Percentiles rank a stretch among this genome's conserved stretches.
Evolutionary conservation across 2,797 vertebrate species (phyloP).

Genomic region (Poeciliopsis gracilis): DNA sequence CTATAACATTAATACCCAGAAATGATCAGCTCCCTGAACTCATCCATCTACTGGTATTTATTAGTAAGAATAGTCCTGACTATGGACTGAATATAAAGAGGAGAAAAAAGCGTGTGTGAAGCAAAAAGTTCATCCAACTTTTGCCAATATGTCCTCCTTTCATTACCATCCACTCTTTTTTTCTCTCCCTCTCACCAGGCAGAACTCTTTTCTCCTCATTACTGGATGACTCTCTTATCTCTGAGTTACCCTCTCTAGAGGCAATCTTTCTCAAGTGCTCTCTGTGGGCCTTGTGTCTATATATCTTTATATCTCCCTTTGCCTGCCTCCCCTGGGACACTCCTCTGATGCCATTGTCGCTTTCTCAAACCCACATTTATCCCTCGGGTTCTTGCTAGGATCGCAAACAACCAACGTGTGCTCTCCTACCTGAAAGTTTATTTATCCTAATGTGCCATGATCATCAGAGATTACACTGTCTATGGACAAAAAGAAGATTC

Average conservation of each 20-base stretch:
- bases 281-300: constrained; percentile 37
- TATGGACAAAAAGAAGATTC: constrained; percentile 25
- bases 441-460: constrained; percentile 58
- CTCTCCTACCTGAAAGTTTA: constrained; percentile 48
- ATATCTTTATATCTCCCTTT: constrained; percentile 47
- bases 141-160: constrained; percentile 31
- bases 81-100: constrained; percentile 7
- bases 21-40: constrained; percentile 60
- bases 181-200: constrained; percentile 11
- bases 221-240: constrained; percentile 54
- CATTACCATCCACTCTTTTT: constrained; percentile 32
- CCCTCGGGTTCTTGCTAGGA: constrained; percentile 43
- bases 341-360: constrained; percentile 42
- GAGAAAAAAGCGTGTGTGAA: constrained; percentile 15
- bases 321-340: constrained; percentile 30
- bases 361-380: constrained; percentile 52
- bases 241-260: constrained; percentile 45
- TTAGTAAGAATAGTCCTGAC: constrained; percentile 29
- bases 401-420: constrained; percentile 29
- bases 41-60: constrained; percentile 53
- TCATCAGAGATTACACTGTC: constrained; percentile 34
- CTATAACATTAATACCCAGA: constrained; percentile 62
- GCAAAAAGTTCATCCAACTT: constrained; percentile 33
- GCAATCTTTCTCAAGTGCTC: constrained; percentile 54
- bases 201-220: constrained; percentile 51